phyloP scores from a whole-genome alignment of 2,797 vertebrate genomes.

The Sebastes umbrosus region DNA sequence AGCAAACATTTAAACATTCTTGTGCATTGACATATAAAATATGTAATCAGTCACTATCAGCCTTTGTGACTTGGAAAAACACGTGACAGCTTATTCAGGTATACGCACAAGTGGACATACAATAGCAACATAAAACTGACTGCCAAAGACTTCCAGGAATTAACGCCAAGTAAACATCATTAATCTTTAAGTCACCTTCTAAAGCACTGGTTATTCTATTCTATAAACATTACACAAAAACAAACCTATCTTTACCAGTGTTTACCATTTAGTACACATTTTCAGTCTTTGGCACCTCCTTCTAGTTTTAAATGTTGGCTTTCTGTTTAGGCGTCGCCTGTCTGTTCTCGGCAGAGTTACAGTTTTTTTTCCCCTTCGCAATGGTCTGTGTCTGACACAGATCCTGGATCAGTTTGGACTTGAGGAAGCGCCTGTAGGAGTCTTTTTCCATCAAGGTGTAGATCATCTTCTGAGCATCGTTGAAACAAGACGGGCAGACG shows the following conservation, averaged over 20 bases:
- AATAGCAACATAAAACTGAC: neutral
- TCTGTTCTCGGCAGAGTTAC: constrained; percentile 24
- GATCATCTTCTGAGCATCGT: constrained; percentile 91
- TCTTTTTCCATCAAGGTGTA: constrained; percentile 95
- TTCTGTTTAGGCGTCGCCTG: constrained; percentile 66
- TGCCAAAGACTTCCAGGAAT: neutral
- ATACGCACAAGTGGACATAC: neutral
- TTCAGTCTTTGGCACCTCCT: constrained; percentile 27
- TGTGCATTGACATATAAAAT: neutral
- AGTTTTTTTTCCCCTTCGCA: constrained; percentile 72
- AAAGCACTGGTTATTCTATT: neutral
- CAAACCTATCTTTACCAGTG: neutral
- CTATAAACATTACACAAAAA: neutral
- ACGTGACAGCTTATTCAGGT: neutral
- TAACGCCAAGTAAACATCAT: neutral
- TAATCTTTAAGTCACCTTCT: neutral
- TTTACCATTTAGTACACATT: neutral
- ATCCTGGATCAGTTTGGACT: constrained; percentile 86
- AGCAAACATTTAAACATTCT: neutral
- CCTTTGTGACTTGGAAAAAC: neutral
- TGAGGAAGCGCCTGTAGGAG: constrained; percentile 93
- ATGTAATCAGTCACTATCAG: neutral
- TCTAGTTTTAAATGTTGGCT: neutral
- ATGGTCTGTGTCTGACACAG: constrained; percentile 50
- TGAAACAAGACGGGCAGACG: constrained; percentile 83